Evolutionary conservation across 2,113 vertebrate species (phyloP).

Genomic region (Hippoglossus stenolepis): DNA sequence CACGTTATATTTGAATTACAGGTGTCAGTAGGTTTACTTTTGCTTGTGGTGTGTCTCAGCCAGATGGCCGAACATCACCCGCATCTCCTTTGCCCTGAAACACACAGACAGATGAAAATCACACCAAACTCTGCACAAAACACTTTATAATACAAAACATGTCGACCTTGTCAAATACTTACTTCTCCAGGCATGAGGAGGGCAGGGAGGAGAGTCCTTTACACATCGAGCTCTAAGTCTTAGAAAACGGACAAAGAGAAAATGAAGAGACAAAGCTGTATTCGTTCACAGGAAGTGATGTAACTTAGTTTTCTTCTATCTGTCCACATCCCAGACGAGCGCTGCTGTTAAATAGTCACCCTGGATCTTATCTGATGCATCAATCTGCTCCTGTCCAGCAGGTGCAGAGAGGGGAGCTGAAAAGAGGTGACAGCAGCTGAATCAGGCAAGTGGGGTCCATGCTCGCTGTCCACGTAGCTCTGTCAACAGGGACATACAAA

Average conservation of each 20-base stretch:
- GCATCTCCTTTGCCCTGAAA: slow-evolving; percentile 82
- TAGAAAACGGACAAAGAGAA: background rate
- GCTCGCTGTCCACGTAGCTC: background rate
- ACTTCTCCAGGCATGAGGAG: slow-evolving; percentile 81
- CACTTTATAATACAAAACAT: background rate
- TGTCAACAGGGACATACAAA: slow-evolving; percentile 47
- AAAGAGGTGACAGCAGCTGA: slow-evolving; percentile 15
- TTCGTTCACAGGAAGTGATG: background rate
- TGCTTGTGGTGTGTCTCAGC: slow-evolving; percentile 75
- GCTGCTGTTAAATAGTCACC: slow-evolving; percentile 55
- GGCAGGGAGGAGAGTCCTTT: slow-evolving; percentile 78
- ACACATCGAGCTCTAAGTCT: slow-evolving; percentile 67
- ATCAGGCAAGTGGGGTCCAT: slow-evolving; percentile 20
- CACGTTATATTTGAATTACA: background rate
- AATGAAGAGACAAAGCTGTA: background rate
- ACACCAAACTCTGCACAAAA: background rate
- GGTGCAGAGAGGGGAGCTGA: slow-evolving; percentile 26
- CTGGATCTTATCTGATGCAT: slow-evolving; percentile 37
- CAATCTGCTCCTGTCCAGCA: slow-evolving; percentile 18
- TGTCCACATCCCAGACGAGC: background rate
- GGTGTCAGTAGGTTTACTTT: slow-evolving; percentile 53
- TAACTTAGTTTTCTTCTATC: background rate
- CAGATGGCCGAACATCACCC: slow-evolving; percentile 77
- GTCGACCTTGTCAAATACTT: slow-evolving; percentile 14
- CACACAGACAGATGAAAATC: slow-evolving; percentile 17